These are phyloP conservation scores for Lepus americanus DNA, from an alignment of 2,113 vertebrate genomes.

Conservation along the genomic window DNA sequence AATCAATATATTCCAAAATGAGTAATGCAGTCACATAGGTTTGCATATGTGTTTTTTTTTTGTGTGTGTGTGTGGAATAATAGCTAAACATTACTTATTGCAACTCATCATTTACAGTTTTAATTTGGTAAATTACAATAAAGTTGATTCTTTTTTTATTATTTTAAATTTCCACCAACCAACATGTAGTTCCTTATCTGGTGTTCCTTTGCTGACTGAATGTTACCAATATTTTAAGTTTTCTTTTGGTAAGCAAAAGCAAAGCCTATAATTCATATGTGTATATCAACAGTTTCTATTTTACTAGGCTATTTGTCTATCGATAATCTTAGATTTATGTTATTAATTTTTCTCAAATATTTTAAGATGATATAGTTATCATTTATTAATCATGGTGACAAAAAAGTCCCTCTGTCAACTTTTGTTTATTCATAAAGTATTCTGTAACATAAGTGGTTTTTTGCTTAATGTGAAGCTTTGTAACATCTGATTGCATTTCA, in stretches of 20 bases:
- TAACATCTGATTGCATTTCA: not conserved
- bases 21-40: not conserved
- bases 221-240: not conserved
- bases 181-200: not conserved
- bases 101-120: not conserved
- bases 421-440: not conserved
- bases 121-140: not conserved
- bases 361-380: not conserved
- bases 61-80: not conserved
- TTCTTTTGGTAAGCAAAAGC: not conserved
- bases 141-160: not conserved
- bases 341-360: not conserved
- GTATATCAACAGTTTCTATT: not conserved
- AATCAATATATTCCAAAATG: not conserved
- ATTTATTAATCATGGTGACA: not conserved
- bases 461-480: not conserved
- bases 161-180: constrained; percentile 19
- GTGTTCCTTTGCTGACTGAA: not conserved
- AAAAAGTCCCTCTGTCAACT: not conserved
- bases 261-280: not conserved
- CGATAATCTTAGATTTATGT: not conserved
- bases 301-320: not conserved
- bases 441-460: not conserved
- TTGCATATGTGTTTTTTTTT: not conserved
- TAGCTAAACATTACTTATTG: not conserved